Evolutionary conservation across 1,140 invertebrate genomes (phyloP), one percentile per base, ranked within the genome.

Genomic region (Brachionus angularis): DNA sequence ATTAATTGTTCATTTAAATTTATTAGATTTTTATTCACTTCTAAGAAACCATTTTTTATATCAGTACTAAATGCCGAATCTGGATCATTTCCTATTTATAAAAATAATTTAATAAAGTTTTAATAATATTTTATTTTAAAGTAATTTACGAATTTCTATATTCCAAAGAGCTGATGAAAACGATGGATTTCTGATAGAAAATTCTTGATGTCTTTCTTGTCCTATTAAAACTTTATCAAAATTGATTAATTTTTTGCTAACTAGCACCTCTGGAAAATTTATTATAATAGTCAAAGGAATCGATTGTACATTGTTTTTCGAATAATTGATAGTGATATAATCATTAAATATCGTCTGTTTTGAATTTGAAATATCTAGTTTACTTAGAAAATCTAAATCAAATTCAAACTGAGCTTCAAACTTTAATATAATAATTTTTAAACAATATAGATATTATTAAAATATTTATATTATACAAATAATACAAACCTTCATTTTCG

Each of bases 101-200:
- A 14, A 27, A 39, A 10, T 42, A 10, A 42, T 16, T 10, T 10
- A 42, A 16, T 42, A 10, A 16, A 42, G 16, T 16, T 16, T 10
- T 42, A 10, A 16, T 10, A 42, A 42, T 42, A 10, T 16, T 10
- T 42, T 10, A 16, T 16, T 42, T 42, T 16, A 12, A 61, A 16
- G 1, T 12, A 64, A 31, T 18, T 29, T 47, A 67, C 62, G 25
- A n/a, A 67, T 67, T 12, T 14, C 14, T 21, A 50, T 50, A 10
- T 31, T 47, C 62, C 62, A 67, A n/a, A 47, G 23, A n/a, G 47
- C 14, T 4, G 62, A 18, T 8, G 62, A 67, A 47, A 50, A 67
- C 5, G 62, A 67, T 27, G 33, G 23, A 47, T 67, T 67, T 67
- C 47, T 7, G 1, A 67, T 67, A 7, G 21, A 47, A 21, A 67